A percentile compares a stretch with the other conserved stretches of the same genome.
Evolutionary conservation across 2,797 vertebrate species (phyloP).

Genomic region (Lacerta agilis): DNA sequence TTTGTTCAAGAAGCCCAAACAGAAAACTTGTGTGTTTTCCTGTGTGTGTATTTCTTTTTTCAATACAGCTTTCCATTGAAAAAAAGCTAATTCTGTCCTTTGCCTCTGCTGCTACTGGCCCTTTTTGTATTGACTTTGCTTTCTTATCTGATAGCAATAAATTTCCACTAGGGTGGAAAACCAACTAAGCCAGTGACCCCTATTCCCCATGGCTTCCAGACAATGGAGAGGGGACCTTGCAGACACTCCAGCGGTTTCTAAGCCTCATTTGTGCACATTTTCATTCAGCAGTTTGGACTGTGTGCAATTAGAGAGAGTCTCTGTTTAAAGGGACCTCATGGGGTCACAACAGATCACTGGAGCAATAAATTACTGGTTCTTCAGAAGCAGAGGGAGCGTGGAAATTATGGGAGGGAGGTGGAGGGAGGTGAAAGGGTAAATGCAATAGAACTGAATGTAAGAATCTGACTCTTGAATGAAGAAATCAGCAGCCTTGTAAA

Average conservation of each 20-base stretch:
- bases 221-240: conserved; percentile 51
- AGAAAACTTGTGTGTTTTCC: not conserved
- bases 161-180: conserved; percentile 65
- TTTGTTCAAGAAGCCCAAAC: conserved; percentile 21
- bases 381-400: conserved; percentile 25
- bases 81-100: conserved; percentile 57
- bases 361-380: conserved; percentile 55
- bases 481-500: conserved; percentile 10
- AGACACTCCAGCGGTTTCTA: conserved; percentile 43
- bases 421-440: conserved; percentile 28
- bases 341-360: conserved; percentile 47
- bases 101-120: conserved; percentile 42
- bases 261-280: conserved; percentile 53
- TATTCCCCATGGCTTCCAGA: conserved; percentile 59
- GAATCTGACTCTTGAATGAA: conserved; percentile 7
- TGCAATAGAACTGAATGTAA: conserved; percentile 7
- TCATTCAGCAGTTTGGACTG: conserved; percentile 59
- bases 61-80: not conserved
- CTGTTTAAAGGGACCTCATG: conserved; percentile 52
- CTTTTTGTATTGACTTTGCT: conserved; percentile 66
- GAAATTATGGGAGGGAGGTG: conserved; percentile 1
- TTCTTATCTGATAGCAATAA: conserved; percentile 70
- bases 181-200: conserved; percentile 64
- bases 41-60: conserved; percentile 13
- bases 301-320: conserved; percentile 60